Evolutionary conservation across 1,140 invertebrate species (phyloP), one percentile per base, ranked within the genome.

Genomic region (Formica exsecta): DNA sequence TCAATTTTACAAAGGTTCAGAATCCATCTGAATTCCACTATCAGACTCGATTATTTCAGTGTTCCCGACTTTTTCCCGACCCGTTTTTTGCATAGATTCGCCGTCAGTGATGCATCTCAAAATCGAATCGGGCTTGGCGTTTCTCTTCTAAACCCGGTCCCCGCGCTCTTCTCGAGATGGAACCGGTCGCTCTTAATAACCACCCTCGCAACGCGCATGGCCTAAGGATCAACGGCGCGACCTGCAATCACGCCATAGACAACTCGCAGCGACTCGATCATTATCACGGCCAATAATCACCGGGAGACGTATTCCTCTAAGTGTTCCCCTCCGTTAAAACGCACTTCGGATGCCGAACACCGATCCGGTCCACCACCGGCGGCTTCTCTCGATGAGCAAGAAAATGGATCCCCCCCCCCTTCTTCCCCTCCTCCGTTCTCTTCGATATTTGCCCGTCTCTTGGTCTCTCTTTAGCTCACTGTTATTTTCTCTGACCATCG

Each of bases 211-310:
- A 61, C 93, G 88, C 81, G 88, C 81, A 94, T 92, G 91, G 92
- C 93, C 93, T 93, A 92, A 92, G 92, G 93, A 91, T 87, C 90
- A 90, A 87, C 86, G 74, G 51, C 80, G 93, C 92, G 93, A 93
- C 91, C 93, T 93, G 87, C 93, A 94, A 94, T 94, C 93, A 94
- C 93, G 92, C 91, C 93, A 94, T 94, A 94, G 94, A 94, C 93
- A 94, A 93, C 92, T 94, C 90, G 89, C 91, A 90, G 92, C 92
- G 92, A 94, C 93, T 94, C 92, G 94, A 94, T 94, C 92, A 94
- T 94, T 94, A 94, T 94, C 94, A 93, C 93, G 90, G 92, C 91
- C 93, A 94, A 94, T 94, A 94, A 94, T 94, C 94, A 94, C 93
- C 81, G 91, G 91, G 93, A 51, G 48, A 94, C 92, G 92, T 92